phyloP scores from a whole-genome alignment of 2,113 vertebrate genomes.

The Scatophagus argus region DNA sequence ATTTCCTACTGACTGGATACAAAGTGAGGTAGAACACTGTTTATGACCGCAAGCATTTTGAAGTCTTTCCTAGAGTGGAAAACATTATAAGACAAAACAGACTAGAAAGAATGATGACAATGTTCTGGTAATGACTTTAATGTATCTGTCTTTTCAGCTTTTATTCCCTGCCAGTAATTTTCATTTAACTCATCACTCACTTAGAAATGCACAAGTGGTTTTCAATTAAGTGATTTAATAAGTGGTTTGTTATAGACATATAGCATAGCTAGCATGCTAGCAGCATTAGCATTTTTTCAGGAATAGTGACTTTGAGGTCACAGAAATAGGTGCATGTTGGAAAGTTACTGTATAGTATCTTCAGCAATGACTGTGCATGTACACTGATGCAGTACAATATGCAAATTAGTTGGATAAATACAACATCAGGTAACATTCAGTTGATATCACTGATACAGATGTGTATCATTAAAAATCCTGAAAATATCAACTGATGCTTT shows the following conservation, averaged over 20 bases:
- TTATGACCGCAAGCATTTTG: neutral
- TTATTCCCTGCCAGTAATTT: neutral
- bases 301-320: neutral
- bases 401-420: conserved; percentile 6
- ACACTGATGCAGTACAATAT: neutral
- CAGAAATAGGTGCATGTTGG: conserved; percentile 39
- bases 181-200: neutral
- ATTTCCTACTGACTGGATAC: conserved; percentile 6
- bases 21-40: conserved; percentile 1
- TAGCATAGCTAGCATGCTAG: conserved; percentile 45
- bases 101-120: neutral
- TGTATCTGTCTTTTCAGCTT: neutral
- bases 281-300: neutral
- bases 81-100: neutral
- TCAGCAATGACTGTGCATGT: conserved; percentile 28
- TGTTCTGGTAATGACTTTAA: neutral
- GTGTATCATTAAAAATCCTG: neutral
- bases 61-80: conserved; percentile 15
- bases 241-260: conserved; percentile 18
- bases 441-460: neutral
- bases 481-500: neutral
- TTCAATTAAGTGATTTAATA: conserved; percentile 24
- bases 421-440: conserved; percentile 11
- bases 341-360: conserved; percentile 1
- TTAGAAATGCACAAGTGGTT: conserved; percentile 24